These are phyloP conservation scores for Mormyrus iriodes DNA, from an alignment of 2,113 vertebrate genomes.

Conservation along the genomic window DNA sequence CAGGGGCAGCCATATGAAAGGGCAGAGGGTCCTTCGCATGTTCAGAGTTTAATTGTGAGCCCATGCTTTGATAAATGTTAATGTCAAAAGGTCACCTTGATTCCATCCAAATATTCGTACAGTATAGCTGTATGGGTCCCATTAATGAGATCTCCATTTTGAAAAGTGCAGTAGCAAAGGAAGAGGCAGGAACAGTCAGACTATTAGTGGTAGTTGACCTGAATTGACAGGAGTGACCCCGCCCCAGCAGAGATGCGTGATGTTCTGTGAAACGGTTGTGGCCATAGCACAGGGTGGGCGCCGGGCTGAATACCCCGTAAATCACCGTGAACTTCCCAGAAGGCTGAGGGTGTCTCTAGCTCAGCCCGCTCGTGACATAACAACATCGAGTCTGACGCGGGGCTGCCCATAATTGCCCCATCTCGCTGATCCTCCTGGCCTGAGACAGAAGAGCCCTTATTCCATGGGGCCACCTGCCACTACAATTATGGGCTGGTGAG, in stretches of 20 bases:
- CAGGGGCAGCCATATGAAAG: not conserved
- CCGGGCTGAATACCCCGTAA: not conserved
- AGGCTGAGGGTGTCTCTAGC: conserved; percentile 23
- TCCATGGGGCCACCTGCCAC: conserved; percentile 42
- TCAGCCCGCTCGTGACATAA: conserved; percentile 32
- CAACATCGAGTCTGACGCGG: conserved; percentile 23
- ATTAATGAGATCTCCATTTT: not conserved
- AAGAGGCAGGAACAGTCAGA: not conserved
- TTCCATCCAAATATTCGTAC: not conserved
- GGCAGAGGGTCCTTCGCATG: not conserved
- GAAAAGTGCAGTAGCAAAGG: not conserved
- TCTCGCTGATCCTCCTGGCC: conserved; percentile 21
- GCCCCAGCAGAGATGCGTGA: not conserved
- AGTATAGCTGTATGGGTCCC: not conserved
- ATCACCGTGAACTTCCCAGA: not conserved
- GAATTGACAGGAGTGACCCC: not conserved
- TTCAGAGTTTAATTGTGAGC: not conserved
- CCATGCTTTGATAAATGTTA: not conserved
- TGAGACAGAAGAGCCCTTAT: conserved; percentile 24
- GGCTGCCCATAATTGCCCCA: conserved; percentile 8
- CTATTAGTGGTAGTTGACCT: not conserved
- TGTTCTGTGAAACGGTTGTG: not conserved
- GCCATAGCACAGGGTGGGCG: not conserved
- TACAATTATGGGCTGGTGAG: conserved; percentile 40
- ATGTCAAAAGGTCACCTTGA: not conserved